These are phyloP conservation scores for Scomber scombrus DNA, from an alignment of 2,113 vertebrate species.

Conservation along the genomic window DNA sequence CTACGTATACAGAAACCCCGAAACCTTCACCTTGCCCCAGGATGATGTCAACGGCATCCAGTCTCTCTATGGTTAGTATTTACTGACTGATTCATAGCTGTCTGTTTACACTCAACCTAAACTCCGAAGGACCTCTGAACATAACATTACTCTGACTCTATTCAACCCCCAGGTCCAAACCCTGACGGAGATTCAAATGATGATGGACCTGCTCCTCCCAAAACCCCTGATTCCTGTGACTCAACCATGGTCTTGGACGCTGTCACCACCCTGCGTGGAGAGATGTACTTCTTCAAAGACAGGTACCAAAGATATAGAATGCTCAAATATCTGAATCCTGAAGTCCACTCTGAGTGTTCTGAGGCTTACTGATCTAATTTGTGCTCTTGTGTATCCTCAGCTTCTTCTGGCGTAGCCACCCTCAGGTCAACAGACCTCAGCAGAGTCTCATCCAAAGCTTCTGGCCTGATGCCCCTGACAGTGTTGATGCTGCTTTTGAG, in stretches of 20 bases:
- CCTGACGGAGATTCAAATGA: constrained; percentile 33
- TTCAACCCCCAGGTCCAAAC: constrained; percentile 72
- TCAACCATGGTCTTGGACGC: constrained; percentile 89
- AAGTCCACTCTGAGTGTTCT: neutral
- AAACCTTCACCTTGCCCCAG: constrained; percentile 85
- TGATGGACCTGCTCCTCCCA: constrained; percentile 75
- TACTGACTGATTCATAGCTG: neutral
- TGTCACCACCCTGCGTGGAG: constrained; percentile 88
- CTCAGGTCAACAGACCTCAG: constrained; percentile 60
- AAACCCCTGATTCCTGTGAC: constrained; percentile 89
- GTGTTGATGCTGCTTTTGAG: constrained; percentile 90
- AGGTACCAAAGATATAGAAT: constrained; percentile 79
- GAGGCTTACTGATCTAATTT: neutral
- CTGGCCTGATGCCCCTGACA: constrained; percentile 88
- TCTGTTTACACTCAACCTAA: neutral
- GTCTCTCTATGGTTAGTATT: constrained; percentile 90
- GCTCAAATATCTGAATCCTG: neutral
- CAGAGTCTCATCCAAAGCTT: constrained; percentile 87
- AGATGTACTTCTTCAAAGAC: constrained; percentile 92
- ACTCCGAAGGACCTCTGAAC: too few species aligned
- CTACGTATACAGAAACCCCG: constrained; percentile 86
- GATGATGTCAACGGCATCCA: constrained; percentile 95
- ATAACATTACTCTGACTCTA: neutral
- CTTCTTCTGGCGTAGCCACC: constrained; percentile 89
- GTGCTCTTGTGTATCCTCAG: constrained; percentile 73